Base-by-base conservation (phyloP, 1,140 invertebrate species). In the Drosophila mojavensis region DNA sequence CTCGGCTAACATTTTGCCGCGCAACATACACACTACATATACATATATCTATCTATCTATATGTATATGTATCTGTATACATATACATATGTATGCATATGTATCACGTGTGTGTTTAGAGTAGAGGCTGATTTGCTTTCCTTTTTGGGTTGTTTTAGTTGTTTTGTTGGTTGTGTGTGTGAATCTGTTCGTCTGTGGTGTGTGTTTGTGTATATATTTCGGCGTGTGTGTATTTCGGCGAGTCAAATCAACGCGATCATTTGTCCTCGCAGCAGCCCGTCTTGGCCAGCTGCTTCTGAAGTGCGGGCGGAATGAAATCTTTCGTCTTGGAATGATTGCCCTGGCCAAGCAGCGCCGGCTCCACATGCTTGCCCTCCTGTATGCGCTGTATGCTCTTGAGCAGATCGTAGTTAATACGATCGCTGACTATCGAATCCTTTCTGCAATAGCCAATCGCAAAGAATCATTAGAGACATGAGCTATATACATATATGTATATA, bases 401-500 rank as follows among this genome's bases (percentile, higher is more conserved):
- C 30, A 99, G 93, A 93, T 99, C 99, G 91, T 99, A 99, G 90
- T 97, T 98, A 58, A 99, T 98, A 66, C 94, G 93, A 77, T 99
- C 97, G 3, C 94, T 94, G 4, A 99, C 96, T 48, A 96, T 94
- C 0, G 98, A 98, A 93, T 99, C 98, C 90, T 97, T 63, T 58
- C 81, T 84, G 73, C 6, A 79, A 79, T 54, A 4, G 4, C 15
- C 5, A 26, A 48, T 30, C 10, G 39, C 20, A 62, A 39, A 20
- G 62, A 15, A 55, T 11, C n/a, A 3, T 53, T 33, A 30, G 5
- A 5, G 28, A 30, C 5, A 5, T 6, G 28, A 5, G 5, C 6
- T 30, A 5, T 30, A 5, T 24, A 24, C 0, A 24, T 24, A 24
- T 30, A 5, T 30, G 4, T 24, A 2, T 2, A 24, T 24, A 24